Percentiles rank a stretch among this genome's conserved stretches.
Conservation (phyloP, 2,797 vertebrate genomes). For the Poeciliopsis gracilis region DNA sequence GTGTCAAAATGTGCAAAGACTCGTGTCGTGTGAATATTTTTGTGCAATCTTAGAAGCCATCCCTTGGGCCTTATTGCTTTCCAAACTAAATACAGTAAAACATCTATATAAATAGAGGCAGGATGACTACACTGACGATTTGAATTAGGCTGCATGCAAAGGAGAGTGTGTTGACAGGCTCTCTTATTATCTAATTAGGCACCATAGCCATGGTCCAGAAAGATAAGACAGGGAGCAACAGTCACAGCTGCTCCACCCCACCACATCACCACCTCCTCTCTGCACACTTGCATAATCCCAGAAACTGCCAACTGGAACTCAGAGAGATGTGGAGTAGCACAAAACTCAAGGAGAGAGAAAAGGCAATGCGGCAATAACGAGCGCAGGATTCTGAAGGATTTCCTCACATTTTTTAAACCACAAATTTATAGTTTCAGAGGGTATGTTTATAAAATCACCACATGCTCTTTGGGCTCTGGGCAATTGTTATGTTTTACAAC, state of each 20-base stretch:
- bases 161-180: constrained; percentile 61
- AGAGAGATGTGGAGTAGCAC: constrained; percentile 9
- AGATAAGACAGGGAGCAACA: constrained; percentile 62
- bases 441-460: neutral
- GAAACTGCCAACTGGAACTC: constrained; percentile 37
- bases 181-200: constrained; percentile 68
- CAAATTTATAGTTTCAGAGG: neutral
- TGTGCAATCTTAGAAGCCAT: neutral
- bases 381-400: neutral
- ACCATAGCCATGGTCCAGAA: constrained; percentile 66
- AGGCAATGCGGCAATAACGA: neutral
- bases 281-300: constrained; percentile 58
- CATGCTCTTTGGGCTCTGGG: neutral
- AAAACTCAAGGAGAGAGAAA: neutral
- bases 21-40: neutral
- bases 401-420: neutral
- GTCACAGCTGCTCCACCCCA: constrained; percentile 31
- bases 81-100: constrained; percentile 23
- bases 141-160: constrained; percentile 23
- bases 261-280: constrained; percentile 7
- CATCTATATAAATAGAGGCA: constrained; percentile 43
- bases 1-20: neutral
- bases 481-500: neutral
- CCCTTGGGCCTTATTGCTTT: constrained; percentile 15
- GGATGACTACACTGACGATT: constrained; percentile 40